These are phyloP conservation scores for Papilio glaucus DNA, from an alignment of 1,140 invertebrate species.

Conservation along the genomic window DNA sequence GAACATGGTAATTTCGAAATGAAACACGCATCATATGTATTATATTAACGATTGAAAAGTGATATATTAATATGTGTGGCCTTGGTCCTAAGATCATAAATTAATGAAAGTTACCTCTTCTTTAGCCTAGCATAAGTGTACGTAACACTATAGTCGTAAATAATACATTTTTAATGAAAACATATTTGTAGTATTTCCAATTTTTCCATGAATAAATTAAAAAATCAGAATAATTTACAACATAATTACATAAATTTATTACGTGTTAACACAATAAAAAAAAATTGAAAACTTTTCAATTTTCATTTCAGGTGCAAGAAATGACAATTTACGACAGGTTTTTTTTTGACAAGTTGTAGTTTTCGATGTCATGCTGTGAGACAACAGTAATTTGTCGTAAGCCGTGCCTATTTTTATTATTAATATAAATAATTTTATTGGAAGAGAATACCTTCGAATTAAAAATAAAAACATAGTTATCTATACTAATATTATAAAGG, in stretches of 20 bases:
- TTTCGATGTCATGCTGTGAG: background rate
- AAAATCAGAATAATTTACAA: slow-evolving; percentile 8
- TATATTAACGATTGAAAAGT: too few species aligned
- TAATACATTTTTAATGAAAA: slow-evolving; percentile 27
- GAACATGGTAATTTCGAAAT: too few species aligned
- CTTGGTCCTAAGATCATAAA: background rate
- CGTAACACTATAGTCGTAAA: slow-evolving; percentile 22
- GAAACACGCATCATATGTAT: too few species aligned
- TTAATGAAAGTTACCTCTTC: slow-evolving; percentile 22
- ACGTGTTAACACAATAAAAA: background rate
- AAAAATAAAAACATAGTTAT: too few species aligned
- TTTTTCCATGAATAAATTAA: background rate
- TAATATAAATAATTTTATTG: too few species aligned
- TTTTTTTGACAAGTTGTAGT: background rate
- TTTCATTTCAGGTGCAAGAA: slow-evolving; percentile 18
- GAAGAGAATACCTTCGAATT: too few species aligned
- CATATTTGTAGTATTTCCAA: background rate
- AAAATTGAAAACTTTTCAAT: slow-evolving; percentile 15
- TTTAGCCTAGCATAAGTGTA: slow-evolving; percentile 4
- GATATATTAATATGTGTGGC: background rate
- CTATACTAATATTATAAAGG: too few species aligned
- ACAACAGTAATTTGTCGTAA: background rate
- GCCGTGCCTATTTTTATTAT: background rate
- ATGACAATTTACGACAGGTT: slow-evolving; percentile 16
- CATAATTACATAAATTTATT: background rate